Base-by-base conservation (phyloP, 2,888 invertebrate species). In the Limnephilus lunatus region DNA sequence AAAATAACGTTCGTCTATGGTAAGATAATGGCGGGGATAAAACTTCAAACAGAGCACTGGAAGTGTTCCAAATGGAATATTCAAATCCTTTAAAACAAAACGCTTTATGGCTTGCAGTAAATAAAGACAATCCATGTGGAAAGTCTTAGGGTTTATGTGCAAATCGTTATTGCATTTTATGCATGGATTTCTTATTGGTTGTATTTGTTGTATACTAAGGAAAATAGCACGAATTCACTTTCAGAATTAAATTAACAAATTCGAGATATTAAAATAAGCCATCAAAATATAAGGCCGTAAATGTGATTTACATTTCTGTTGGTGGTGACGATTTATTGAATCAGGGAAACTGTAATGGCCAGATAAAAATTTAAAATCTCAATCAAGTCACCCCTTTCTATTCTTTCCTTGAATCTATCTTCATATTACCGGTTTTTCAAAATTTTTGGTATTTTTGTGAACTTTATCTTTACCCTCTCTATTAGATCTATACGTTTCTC, bases 81-180 rank as follows among this genome's bases (percentile, higher is more conserved):
- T 92, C 93, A 92, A 92, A 93, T 92, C 93, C 92, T 88, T 90
- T 85, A 90, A 92, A 89, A 90, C 89, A 92, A 93, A 92, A 93
- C 91, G 89, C 90, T 92, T 92, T 93, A 92, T 92, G 88, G 91
- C 89, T 81, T 3, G 87, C 32, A 80, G 93, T 92, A 91, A 93
- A 92, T 92, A 92, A 92, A 91, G 90, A 90, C 82, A 91, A 87
- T 86, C 90, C 86, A 35, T 9, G 68, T 68, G 68, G 68, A 68
- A 90, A 80, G 81, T 90, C 53, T 90, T 88, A 87, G 80, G 48
- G 85, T 90, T 82, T 90, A 68, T 68, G 68, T 25, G 25, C n/a
- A 68, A 68, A 68, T 68, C 68, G 68, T 25, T 68, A 68, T 68
- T 68, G 68, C 68, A 68, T 68, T 68, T 68, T 68, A 68, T 25